Percentiles rank a stretch among this genome's conserved stretches.
Conservation (phyloP, 1,140 invertebrate genomes). For the Zaprionus taronus region DNA sequence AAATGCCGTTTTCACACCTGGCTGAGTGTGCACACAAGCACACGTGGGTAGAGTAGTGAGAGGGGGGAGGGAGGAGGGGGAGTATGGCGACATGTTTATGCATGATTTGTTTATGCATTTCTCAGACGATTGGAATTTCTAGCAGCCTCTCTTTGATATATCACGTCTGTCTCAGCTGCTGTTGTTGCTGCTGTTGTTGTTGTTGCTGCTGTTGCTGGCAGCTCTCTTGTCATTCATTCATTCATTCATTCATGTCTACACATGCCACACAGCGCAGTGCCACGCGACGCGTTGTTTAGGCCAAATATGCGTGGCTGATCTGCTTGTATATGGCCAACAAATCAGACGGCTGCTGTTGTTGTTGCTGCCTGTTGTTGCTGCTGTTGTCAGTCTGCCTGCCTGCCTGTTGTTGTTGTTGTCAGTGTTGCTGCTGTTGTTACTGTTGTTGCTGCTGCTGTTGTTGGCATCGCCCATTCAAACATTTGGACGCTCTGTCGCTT, state of each 20-base stretch:
- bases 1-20: slow-evolving; percentile 74
- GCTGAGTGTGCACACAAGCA: slow-evolving; percentile 32
- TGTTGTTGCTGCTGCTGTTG: slow-evolving; percentile 43
- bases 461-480: slow-evolving; percentile 71
- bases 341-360: slow-evolving; percentile 24
- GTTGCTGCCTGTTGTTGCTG: slow-evolving; percentile 35
- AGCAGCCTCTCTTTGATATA: slow-evolving; percentile 53
- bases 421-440: slow-evolving; percentile 33
- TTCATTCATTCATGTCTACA: slow-evolving; percentile 8
- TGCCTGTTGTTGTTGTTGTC: slow-evolving; percentile 32
- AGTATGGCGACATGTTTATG: slow-evolving; percentile 28
- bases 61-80: neutral
- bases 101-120: slow-evolving; percentile 78
- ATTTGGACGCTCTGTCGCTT: slow-evolving; percentile 64
- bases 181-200: neutral
- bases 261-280: slow-evolving; percentile 61
- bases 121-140: slow-evolving; percentile 73
- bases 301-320: slow-evolving; percentile 80
- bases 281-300: slow-evolving; percentile 74
- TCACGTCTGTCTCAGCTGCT: slow-evolving; percentile 8
- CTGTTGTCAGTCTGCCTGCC: slow-evolving; percentile 12
- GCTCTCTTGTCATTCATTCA: neutral
- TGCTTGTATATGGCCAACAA: slow-evolving; percentile 81
- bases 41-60: slow-evolving; percentile 31
- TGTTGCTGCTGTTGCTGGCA: neutral